These are phyloP conservation scores for Venturia canescens DNA, from an alignment of 1,140 invertebrate genomes.

Conservation along the genomic window DNA sequence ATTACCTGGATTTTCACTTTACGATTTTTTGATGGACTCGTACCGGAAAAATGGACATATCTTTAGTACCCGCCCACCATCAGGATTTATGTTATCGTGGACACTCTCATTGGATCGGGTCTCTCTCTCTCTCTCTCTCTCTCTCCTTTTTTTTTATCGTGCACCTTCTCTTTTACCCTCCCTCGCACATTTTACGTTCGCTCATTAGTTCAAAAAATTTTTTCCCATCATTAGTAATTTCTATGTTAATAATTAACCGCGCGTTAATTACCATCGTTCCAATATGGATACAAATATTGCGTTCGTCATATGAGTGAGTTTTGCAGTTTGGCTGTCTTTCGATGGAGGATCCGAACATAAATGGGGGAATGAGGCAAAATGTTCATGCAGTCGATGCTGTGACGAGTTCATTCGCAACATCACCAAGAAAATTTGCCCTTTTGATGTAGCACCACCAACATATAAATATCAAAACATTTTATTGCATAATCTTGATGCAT, in stretches of 20 bases:
- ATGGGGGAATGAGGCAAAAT: neutral
- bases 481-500: neutral
- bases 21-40: neutral
- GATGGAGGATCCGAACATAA: neutral
- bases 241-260: neutral
- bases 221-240: no score
- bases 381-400: neutral
- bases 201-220: neutral
- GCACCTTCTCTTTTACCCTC: neutral
- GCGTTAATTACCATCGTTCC: neutral
- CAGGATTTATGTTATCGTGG: neutral
- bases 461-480: neutral
- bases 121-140: neutral
- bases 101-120: neutral
- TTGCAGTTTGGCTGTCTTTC: constrained; percentile 21
- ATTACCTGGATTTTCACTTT: neutral
- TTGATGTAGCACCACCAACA: neutral
- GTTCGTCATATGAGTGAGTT: neutral
- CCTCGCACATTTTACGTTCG: neutral
- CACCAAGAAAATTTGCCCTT: neutral
- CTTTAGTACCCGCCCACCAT: neutral
- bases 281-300: neutral
- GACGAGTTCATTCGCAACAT: neutral
- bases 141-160: neutral
- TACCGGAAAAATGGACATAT: neutral